Conservation (phyloP, 2,888 invertebrate genomes). For the Patella pellucida region DNA sequence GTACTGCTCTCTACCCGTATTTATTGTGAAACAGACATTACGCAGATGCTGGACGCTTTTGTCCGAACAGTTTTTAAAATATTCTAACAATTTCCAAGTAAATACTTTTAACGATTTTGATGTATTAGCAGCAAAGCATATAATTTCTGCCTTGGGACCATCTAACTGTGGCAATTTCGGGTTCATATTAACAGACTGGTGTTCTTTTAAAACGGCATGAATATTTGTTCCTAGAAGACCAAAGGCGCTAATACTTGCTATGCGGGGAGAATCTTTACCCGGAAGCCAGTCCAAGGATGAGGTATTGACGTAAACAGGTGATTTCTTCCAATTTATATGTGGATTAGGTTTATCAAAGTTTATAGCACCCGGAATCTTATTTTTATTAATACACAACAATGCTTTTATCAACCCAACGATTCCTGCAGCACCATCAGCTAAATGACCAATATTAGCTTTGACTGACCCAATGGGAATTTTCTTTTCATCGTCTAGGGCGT, state of each 20-base stretch:
- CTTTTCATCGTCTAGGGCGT: neutral
- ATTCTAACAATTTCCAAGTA: neutral
- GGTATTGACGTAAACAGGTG: neutral
- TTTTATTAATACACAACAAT: neutral
- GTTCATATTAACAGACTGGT: neutral
- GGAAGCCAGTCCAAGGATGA: neutral
- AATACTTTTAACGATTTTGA: neutral
- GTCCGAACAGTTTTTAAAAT: neutral
- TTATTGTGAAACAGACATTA: neutral
- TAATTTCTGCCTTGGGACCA: neutral
- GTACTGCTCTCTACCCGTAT: neutral
- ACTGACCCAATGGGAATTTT: slow-evolving; percentile 7
- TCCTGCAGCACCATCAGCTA: slow-evolving; percentile 6
- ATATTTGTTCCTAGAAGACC: slow-evolving; percentile 6
- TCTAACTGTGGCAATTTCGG: neutral
- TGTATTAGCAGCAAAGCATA: neutral
- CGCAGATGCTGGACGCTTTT: neutral
- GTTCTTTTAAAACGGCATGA: neutral
- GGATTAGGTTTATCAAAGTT: slow-evolving; percentile 4
- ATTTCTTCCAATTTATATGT: slow-evolving; percentile 1
- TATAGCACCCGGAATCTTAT: neutral
- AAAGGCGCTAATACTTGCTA: neutral
- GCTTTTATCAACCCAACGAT: neutral
- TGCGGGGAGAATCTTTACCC: neutral
- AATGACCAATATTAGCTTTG: slow-evolving; percentile 3